Evolutionary conservation across 2,113 vertebrate species (phyloP).

Genomic region (Oriolus oriolus): DNA sequence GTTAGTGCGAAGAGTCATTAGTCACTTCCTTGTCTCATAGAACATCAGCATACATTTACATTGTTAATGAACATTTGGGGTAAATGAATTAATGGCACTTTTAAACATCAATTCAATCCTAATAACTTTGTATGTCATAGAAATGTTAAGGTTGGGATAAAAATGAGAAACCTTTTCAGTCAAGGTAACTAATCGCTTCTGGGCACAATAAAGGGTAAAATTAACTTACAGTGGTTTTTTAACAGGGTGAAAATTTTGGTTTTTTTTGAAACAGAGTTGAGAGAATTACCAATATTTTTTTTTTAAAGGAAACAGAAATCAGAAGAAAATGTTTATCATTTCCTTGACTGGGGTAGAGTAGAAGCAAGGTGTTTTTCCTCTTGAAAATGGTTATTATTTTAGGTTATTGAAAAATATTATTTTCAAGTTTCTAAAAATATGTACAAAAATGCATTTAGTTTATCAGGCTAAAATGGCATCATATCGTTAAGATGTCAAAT

Average conservation of each 20-base stretch:
- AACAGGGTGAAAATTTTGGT: conserved; percentile 25
- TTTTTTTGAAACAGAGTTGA: conserved; percentile 32
- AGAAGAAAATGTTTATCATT: not conserved
- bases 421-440: conserved; percentile 9
- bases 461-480: not conserved
- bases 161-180: conserved; percentile 72
- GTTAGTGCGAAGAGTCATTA: conserved; percentile 89
- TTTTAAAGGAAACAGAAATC: not conserved
- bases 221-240: conserved; percentile 63
- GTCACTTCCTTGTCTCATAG: conserved; percentile 86
- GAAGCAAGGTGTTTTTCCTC: not conserved
- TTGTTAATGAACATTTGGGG: conserved; percentile 94
- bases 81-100: conserved; percentile 92
- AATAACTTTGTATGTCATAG: conserved; percentile 83
- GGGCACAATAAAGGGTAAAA: conserved; percentile 72
- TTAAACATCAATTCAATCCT: conserved; percentile 89
- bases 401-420: not conserved
- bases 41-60: conserved; percentile 97
- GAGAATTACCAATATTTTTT: not conserved
- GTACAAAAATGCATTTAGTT: not conserved
- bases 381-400: not conserved
- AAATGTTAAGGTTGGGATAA: conserved; percentile 79
- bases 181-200: conserved; percentile 78
- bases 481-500: not conserved
- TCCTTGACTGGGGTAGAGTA: not conserved